Evolutionary conservation across 2,797 vertebrate genomes (phyloP), one percentile per base, ranked within the genome.

Genomic region (Sebastes iracundus): DNA sequence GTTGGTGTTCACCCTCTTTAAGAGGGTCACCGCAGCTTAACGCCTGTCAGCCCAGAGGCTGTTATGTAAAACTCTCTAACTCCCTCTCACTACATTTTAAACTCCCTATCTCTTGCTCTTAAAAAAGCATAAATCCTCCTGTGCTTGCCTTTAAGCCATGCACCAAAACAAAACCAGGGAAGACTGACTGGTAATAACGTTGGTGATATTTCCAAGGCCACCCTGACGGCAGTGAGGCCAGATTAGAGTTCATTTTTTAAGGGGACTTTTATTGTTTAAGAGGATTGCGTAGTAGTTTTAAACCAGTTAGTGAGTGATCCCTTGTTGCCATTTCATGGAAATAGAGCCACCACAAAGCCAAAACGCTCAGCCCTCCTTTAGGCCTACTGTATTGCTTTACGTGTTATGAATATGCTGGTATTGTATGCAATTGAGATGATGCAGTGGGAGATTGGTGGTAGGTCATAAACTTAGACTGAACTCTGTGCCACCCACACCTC

Each of bases 61-160:
- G 74, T 93, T 90, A 90, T 86, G 86, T 88, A 92, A 93, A 93
- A 89, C 81, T 85, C 80, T 90, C 71, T 70, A 84, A 84, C 85
- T 84, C 75, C 58, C 72, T 82, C 80, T 86, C 68, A 69, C 71
- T 70, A 78, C 55, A 63, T 89, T 89, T 84, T 76, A 80, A 92
- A 89, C 67, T 81, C 23, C 62, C n/a, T 65, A 75, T 83, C 56
- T 61, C n/a, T 79, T 73, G 38, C 80, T 84, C 72, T 77, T 60
- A 58, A 81, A 82, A 76, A 52, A 25, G 42, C 49, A 72, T 77
- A 87, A 84, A 88, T 85, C 82, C 79, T 77, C 30, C 68, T 28
- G 22, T 25, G 46, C 53, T 80, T 68, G 46, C 63, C 73, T 82
- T 78, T 77, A 75, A 88, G 72, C 70, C 74, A 82, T 52, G 56